Evolutionary conservation across 2,888 invertebrate species (phyloP).

Genomic region (Cyrtodaria siliqua): DNA sequence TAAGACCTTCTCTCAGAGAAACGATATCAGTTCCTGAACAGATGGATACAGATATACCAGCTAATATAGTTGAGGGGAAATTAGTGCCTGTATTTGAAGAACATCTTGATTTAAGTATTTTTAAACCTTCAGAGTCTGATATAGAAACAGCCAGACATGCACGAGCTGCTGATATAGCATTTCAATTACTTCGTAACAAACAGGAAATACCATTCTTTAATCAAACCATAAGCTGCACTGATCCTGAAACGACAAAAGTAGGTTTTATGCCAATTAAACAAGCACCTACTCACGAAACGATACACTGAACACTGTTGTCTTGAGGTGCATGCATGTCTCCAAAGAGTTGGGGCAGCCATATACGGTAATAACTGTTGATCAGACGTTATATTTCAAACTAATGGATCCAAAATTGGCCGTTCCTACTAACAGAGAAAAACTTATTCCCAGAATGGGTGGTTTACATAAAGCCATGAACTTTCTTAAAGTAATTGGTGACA

Average conservation of each 20-base stretch:
- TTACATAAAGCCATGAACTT: constrained; percentile 11
- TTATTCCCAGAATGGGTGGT: constrained; percentile 26
- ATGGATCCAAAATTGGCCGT: constrained; percentile 42
- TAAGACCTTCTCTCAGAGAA: background rate
- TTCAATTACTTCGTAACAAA: too few relatives aligned
- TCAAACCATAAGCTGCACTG: background rate
- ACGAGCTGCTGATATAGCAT: background rate
- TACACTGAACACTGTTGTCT: constrained; percentile 11
- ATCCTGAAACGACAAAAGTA: background rate
- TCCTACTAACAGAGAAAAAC: constrained; percentile 4
- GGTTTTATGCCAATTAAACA: constrained; percentile 6
- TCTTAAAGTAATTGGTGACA: constrained; percentile 9
- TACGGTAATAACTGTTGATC: constrained; percentile 32
- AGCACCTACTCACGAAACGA: constrained; percentile 7
- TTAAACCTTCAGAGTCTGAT: too few relatives aligned
- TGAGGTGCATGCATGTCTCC: constrained; percentile 8
- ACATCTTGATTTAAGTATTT: too few relatives aligned
- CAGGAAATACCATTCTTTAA: too few relatives aligned
- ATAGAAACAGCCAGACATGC: background rate
- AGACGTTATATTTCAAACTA: constrained; percentile 24
- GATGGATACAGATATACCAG: background rate
- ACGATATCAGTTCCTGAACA: constrained; percentile 1
- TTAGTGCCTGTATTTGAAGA: background rate
- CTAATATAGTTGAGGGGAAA: constrained; percentile 7
- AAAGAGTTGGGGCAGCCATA: background rate